These are phyloP conservation scores for Eurois occulta DNA, from an alignment of 2,888 invertebrate species.

Conservation along the genomic window DNA sequence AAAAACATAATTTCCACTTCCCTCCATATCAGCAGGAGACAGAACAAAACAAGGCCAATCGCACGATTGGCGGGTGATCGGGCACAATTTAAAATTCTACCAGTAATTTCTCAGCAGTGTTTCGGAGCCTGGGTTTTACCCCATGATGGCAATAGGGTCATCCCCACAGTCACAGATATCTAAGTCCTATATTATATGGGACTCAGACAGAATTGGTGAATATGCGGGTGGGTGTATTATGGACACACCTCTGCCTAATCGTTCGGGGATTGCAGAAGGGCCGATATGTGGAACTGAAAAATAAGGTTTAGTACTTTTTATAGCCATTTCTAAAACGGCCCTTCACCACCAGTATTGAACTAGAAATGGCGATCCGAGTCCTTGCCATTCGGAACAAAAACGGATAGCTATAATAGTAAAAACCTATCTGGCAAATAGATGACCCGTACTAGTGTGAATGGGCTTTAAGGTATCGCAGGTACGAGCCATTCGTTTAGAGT, in stretches of 20 bases:
- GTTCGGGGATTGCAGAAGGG: neutral
- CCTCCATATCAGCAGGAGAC: too few species aligned
- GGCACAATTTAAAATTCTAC: neutral
- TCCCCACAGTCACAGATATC: neutral
- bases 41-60: too few species aligned
- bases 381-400: neutral
- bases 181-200: neutral
- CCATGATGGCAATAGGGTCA: neutral
- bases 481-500: conserved; percentile 29
- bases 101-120: neutral
- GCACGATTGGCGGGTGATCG: too few species aligned
- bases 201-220: neutral
- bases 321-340: neutral
- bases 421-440: conserved; percentile 5
- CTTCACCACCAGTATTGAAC: too few species aligned
- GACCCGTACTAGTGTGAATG: conserved; percentile 2
- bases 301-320: neutral
- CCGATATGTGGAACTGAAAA: neutral
- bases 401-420: neutral
- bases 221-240: neutral
- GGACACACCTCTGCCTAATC: neutral
- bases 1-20: too few species aligned
- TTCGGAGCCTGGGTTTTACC: neutral
- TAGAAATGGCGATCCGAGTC: too few species aligned
- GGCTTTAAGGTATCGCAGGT: conserved; percentile 11